Conservation (phyloP, 2,113 vertebrate genomes). For the Miniopterus natalensis region DNA sequence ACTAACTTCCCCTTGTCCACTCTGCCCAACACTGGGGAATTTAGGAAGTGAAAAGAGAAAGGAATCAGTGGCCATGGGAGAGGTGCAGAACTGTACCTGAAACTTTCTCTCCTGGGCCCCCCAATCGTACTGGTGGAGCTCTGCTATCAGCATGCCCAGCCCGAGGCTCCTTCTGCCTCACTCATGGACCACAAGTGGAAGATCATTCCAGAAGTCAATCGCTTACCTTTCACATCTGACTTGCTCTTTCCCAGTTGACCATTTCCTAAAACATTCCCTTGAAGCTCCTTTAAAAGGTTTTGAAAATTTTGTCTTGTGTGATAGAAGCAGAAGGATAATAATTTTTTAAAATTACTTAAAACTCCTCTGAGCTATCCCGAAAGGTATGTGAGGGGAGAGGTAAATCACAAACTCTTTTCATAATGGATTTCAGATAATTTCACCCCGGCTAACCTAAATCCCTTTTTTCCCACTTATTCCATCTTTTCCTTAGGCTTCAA, state of each 20-base stretch:
- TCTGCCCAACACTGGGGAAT: neutral
- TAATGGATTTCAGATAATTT: slow-evolving; percentile 41
- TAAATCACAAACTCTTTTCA: slow-evolving; percentile 1
- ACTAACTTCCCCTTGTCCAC: no score
- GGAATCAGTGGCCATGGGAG: neutral
- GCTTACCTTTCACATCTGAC: neutral
- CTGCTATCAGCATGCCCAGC: accelerated
- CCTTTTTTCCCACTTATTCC: neutral
- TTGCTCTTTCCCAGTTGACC: neutral
- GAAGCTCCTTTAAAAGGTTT: neutral
- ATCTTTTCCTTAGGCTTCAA: neutral
- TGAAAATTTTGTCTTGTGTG: neutral
- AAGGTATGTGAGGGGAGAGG: neutral
- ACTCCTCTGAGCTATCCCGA: slow-evolving; percentile 5
- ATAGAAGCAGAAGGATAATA: neutral
- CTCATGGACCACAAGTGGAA: neutral
- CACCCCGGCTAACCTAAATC: slow-evolving; percentile 27
- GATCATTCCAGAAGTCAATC: neutral
- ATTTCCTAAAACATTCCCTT: slow-evolving; percentile 9
- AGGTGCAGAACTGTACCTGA: neutral
- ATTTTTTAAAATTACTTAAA: neutral
- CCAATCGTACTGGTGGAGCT: neutral
- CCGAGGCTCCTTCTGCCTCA: neutral
- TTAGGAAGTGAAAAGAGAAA: neutral
- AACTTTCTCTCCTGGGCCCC: neutral